Evolutionary conservation across 2,113 vertebrate genomes (phyloP), one percentile per base, ranked within the genome.

Genomic region (Myocastor coypus): DNA sequence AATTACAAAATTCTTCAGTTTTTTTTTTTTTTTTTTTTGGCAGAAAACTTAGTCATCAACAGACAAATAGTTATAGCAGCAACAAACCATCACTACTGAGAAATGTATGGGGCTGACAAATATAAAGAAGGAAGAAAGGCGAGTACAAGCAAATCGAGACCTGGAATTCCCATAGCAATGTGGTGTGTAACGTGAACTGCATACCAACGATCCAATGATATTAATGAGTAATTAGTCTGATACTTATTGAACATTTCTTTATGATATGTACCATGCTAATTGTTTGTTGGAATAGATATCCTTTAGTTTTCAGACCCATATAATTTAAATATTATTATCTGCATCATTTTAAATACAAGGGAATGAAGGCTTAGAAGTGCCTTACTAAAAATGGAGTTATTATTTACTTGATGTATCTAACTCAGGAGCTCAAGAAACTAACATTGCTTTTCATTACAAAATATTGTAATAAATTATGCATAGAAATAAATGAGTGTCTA

Each of bases 371-470:
- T 86, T 42, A 30, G 71, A 66, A 83, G 20, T 30, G 20, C 0
- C 28, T 85, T 19, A 52, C 50, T 71, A 63, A 84, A 84, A 86
- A 71, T 68, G 34, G 1, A 90, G 40, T 10, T 86, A 3, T 92
- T 85, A 80, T 83, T 85, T 55, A 87, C 86, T 50, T 37, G 7
- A 66, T 1, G 6, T 94, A 22, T 80, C 59, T 71, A 94, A 83
- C 19, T 75, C 12, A 89, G 52, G 28, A 75, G 16, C 73, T 88
- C 52, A 75, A 40, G 32, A 95, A 32, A 28, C 73, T 88, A 85
- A 24, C 61, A 69, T 80, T 94, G 63, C 61, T 91, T 85, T 97
- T 87, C 66, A 93, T 87, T 68, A 30, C 11, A 14, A 59, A 83
- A 87, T 77, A 82, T 42, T 92, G 28, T 75, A 83, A 89, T 63